Base-by-base conservation (phyloP, 1,140 invertebrate species). In the Elymnias hypermnestra region DNA sequence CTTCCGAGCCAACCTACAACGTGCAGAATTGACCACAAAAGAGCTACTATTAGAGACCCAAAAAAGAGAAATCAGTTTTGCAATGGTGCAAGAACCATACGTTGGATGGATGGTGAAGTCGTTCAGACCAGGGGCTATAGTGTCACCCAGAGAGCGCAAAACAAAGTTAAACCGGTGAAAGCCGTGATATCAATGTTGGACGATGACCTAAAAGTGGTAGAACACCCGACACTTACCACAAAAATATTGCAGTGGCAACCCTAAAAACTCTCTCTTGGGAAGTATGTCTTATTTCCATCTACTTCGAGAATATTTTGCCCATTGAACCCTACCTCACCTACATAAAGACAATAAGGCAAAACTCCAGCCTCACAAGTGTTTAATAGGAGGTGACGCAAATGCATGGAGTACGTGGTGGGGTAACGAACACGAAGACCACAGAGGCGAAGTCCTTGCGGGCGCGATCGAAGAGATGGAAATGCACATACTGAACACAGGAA, bases 261-360 rank as follows among this genome's bases (percentile, higher is more conserved):
- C 3, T 36, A 1, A 36, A 36, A 10, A 19, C 33, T 7, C 7
- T 2, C 9, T 10, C 25, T 5, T 19, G 25, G 15, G 10, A 19
- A 9, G 2, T 42, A 12, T 13, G 25, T 17, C 2, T 42, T 1
- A 7, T 42, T 7, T 42, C 40, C 2, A 13, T 42, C n/a, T 42
- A 42, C 18, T 31, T 42, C 6, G 40, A 42, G 10, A 17, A 18
- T 9, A 42, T 8, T 6, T 7, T 15, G 9, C 28, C 25, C 1
- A 19, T 42, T 9, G 40, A 42, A 21, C 40, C 26, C 14, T 42
- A 42, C 28, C 40, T 42, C 6, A 9, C 25, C 3, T 28, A 42
- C 3, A 1, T 42, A 3, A 29, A 42, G 13, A 12, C 0, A 1
- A 40, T 40, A 4, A 8, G 6, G 7, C 5, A 40, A 3, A 26